Base-by-base conservation (phyloP, 1,140 invertebrate genomes). In the Aricia agestis region DNA sequence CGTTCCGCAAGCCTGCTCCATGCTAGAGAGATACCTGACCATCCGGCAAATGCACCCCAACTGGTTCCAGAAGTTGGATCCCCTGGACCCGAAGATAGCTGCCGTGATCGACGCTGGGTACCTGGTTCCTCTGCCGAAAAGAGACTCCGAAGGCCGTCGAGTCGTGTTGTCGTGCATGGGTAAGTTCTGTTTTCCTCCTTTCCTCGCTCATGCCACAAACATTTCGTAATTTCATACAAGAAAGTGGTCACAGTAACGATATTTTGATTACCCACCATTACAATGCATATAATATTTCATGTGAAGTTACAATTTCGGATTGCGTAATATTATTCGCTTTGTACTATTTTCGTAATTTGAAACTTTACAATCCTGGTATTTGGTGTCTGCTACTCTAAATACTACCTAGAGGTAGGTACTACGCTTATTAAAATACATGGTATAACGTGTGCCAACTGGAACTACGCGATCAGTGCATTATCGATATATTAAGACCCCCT, bases 81-180 rank as follows among this genome's bases (percentile, higher is more conserved):
- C 95, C 69, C 85, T 95, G 10, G 95, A 96, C 71, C 93, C 95
- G 0, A 93, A 94, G 7, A 92, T 96, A 57, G 93, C 94, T 61
- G 95, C 95, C n/a, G 95, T 97, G 19, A 94, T 97, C 19, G 94
- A 96, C 69, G 93, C 92, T n/a, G 97, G 97, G 1, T 97, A 97
- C 76, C 78, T 97, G 69, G 94, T 97, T 19, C 96, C 96, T 3
- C 82, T 98, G 67, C 93, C 94, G 0, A 94, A 96, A 77, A 93
- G 95, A 59, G 96, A 97, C 84, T 83, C 93, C 36, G 89, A 94
- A 41, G 97, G 97, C 0, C 92, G 96, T 59, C 92, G 95, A 79
- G 94, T 98, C 1, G 94, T 98, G 71, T 93, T 97, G 57, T 95
- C 95, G 17, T 94, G 94, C 85, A 95, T 95, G 69, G 95, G 94